Conservation (phyloP, 2,888 invertebrate species). For the Macaria notata region DNA sequence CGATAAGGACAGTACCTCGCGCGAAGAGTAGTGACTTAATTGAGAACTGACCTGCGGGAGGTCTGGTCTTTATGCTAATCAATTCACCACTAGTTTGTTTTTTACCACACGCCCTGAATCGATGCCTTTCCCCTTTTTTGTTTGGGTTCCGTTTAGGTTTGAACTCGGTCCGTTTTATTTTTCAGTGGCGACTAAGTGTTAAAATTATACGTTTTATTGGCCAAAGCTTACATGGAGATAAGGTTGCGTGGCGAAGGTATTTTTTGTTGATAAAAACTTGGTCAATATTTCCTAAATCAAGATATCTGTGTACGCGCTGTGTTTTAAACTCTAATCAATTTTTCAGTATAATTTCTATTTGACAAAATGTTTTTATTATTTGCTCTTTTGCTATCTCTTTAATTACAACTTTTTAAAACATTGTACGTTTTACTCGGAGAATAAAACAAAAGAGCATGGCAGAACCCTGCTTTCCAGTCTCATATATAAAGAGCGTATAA, state of each 20-base stretch:
- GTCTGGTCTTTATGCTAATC: conserved; percentile 79
- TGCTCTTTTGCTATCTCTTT: no score
- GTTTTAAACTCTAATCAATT: no score
- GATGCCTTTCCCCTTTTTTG: conserved; percentile 51
- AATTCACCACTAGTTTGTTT: conserved; percentile 75
- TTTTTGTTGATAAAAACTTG: no score
- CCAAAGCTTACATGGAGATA: neutral
- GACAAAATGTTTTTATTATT: no score
- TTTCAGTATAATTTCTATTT: no score
- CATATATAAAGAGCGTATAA: conserved; percentile 45
- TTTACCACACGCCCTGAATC: conserved; percentile 71
- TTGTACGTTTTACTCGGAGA: no score
- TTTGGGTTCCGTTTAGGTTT: conserved; percentile 50
- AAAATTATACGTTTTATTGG: neutral
- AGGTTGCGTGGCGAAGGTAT: no score
- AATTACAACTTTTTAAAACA: no score
- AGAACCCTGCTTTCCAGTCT: conserved; percentile 37
- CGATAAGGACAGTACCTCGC: conserved; percentile 71
- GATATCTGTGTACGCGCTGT: no score
- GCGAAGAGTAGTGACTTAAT: conserved; percentile 80
- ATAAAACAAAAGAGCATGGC: neutral
- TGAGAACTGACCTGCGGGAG: conserved; percentile 73
- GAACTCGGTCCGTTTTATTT: conserved; percentile 16
- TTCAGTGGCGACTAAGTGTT: neutral
- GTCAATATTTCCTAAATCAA: no score